Base-by-base conservation (phyloP, 2,797 vertebrate genomes). In the Lutjanus argentimaculatus region DNA sequence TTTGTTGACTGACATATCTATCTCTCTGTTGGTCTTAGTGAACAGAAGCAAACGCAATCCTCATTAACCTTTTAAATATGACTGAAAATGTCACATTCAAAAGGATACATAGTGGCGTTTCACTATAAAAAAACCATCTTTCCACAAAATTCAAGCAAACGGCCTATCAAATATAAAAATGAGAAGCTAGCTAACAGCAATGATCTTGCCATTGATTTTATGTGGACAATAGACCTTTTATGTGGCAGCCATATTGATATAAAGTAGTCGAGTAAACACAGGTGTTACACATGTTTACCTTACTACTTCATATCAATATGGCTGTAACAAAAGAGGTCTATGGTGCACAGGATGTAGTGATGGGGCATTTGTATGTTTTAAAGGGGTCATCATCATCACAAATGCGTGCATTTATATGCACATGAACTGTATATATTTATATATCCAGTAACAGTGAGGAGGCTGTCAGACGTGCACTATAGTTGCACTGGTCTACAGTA, bases 401-500 rank as follows among this genome's bases (percentile, higher is more conserved):
- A 36, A 3, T 36, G 30, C 30, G 30, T 36, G 30, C 4, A 36
- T 36, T 49, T 21, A 10, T 12, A 12, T 12, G 21, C 52, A 21
- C n/a, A 12, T 49, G 48, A 15, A 49, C 49, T 19, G 17, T 19
- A 51, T 19, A 19, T 19, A 16, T 16, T 6, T 16, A 74, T 16
- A 17, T 16, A 17, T 30, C 52, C 15, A 17, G 46, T 67, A 51
- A 53, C 40, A 19, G 46, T 43, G 58, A 65, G 40, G 40, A 75
- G 14, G 57, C 48, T 3, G 43, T 62, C 46, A 58, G 51, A 77
- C 65, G 45, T 36, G 19, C 49, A 22, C 25, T 68, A 8, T 46
- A 57, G 62, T 8, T 59, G 42, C 0, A 74, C 80, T 55, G 78
- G 77, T 77, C 59, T 68, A 48, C 62, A 84, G 71, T 49, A 7